Evolutionary conservation across 2,888 invertebrate species (phyloP), one percentile per base, ranked within the genome.

Genomic region (Eucriotettix oculatus): DNA sequence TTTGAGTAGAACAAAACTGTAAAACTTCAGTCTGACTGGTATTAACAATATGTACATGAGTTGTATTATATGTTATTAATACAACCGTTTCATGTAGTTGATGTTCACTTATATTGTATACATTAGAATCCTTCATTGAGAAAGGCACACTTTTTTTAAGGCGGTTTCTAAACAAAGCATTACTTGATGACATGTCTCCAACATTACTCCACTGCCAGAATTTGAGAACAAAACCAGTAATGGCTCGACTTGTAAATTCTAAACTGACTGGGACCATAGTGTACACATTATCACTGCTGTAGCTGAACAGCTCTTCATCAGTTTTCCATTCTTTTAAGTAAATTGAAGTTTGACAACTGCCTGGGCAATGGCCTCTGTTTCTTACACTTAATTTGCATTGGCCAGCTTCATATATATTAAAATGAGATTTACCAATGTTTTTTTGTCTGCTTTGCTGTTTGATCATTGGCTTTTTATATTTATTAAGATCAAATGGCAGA

Each of bases 191-290:
- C 1, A 14, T n/a, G 14, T 5, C n/a, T n/a, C 55, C 42, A 40
- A 44, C 42, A 14, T 42, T 54, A 59, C 57, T 62, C 87, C 87
- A 90, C 68, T 86, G 84, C 89, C 90, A 90, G 72, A 88, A 84
- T 76, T 90, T 90, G 66, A 90, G 74, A 16, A 87, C 85, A 72
- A 88, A 90, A 0, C 90, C 89, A 58, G 82, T 78, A 64, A 86
- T 79, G 60, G 68, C 68, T 59, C 41, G 70, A 63, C 78, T 75
- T 64, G 78, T 75, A 66, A 84, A 82, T 5, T 78, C 78, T 73
- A 87, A 81, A 10, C 83, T 78, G 41, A 83, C 84, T 0, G 89
- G 87, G 59, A 79, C 80, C 79, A 87, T 86, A 1, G 85, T 85
- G 68, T 82, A 86, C 56, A 86, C 82, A 67, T 81, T 81, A 41